Evolutionary conservation across 2,797 vertebrate genomes (phyloP).

Genomic region (Austrolebias charrua): DNA sequence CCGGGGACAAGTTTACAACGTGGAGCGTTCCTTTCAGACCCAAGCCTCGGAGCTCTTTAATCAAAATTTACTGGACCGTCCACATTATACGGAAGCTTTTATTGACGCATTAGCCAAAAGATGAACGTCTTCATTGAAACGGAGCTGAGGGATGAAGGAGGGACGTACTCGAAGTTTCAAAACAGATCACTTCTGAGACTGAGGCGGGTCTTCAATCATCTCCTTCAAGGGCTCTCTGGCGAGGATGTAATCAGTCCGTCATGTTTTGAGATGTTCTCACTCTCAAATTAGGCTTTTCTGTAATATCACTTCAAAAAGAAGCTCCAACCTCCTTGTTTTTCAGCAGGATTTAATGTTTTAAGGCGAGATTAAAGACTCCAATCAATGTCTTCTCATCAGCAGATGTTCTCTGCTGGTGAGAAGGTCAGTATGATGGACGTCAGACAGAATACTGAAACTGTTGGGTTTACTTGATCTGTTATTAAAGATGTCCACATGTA

Average conservation of each 20-base stretch:
- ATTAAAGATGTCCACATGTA: no score
- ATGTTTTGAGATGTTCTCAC: slow-evolving; percentile 4
- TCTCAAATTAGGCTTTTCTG: not conserved
- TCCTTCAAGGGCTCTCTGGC: not conserved
- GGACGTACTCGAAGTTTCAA: slow-evolving; percentile 11
- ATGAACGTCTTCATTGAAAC: slow-evolving; percentile 51
- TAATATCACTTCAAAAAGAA: not conserved
- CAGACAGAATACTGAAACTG: no score
- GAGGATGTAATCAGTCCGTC: slow-evolving; percentile 14
- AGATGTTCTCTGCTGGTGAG: no score
- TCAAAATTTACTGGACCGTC: slow-evolving; percentile 68
- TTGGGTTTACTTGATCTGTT: no score
- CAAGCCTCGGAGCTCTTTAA: slow-evolving; percentile 55
- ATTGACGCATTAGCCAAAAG: slow-evolving; percentile 58
- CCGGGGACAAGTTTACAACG: slow-evolving; percentile 59
- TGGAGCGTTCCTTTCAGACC: slow-evolving; percentile 47
- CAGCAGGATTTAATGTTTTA: not conserved
- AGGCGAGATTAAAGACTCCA: not conserved
- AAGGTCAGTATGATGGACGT: no score
- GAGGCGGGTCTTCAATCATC: slow-evolving; percentile 10
- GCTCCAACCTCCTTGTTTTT: not conserved
- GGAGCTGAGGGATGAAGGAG: slow-evolving; percentile 21
- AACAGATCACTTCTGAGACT: slow-evolving; percentile 16
- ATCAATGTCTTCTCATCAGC: no score
- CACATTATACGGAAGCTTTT: slow-evolving; percentile 63